phyloP scores from a whole-genome alignment of 2,113 vertebrate genomes.

The Ondatra zibethicus region DNA sequence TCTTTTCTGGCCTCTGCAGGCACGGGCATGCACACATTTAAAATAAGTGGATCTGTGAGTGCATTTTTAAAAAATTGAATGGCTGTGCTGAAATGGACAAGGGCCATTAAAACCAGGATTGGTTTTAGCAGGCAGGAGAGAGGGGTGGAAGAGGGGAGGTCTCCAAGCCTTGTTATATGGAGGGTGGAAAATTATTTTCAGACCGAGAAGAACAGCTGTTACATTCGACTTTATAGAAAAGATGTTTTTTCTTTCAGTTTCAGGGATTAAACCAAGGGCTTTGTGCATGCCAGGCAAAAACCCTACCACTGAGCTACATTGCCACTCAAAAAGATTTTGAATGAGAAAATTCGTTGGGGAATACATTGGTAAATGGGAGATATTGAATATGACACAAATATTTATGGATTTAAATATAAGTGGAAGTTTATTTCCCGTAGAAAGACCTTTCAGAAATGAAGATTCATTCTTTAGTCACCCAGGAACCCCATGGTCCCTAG shows the following conservation, averaged over 20 bases:
- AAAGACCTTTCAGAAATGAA: constrained; percentile 36
- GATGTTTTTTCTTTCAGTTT: background rate
- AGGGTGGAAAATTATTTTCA: background rate
- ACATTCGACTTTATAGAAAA: background rate
- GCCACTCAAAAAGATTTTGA: background rate
- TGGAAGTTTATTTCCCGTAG: constrained; percentile 34
- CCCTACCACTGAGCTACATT: background rate
- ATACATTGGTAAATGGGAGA: background rate
- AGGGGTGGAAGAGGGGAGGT: background rate
- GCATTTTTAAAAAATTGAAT: background rate
- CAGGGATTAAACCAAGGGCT: background rate
- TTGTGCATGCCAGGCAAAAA: background rate
- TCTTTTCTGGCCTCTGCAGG: background rate
- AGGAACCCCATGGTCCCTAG: background rate
- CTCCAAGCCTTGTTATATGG: background rate
- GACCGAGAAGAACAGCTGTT: background rate
- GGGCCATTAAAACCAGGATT: background rate
- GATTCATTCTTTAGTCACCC: constrained; percentile 15
- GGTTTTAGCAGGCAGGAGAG: background rate
- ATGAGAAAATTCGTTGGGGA: background rate
- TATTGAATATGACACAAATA: background rate
- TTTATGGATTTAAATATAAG: background rate
- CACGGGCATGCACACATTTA: background rate
- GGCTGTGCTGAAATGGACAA: background rate
- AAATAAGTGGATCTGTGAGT: background rate